Conservation (phyloP, 2,797 vertebrate species). For the Gastrophryne carolinensis region DNA sequence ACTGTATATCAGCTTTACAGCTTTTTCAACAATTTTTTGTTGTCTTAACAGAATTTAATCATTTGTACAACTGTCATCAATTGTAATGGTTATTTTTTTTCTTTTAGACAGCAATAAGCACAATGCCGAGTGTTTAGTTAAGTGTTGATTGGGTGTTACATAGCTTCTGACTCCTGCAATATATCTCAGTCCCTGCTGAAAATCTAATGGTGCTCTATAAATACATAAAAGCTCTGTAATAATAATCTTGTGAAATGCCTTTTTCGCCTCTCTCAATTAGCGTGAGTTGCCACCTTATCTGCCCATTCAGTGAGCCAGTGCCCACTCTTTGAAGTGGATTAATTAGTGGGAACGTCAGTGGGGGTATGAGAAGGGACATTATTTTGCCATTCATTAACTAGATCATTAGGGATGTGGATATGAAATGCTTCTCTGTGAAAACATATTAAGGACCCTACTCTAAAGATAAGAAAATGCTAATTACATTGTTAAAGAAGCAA, state of each 20-base stretch:
- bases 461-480: conserved; percentile 48
- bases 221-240: not conserved
- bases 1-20: not conserved
- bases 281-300: conserved; percentile 1
- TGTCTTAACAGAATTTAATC: not conserved
- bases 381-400: conserved; percentile 39
- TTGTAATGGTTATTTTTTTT: not conserved
- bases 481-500: conserved; percentile 45
- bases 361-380: conserved; percentile 16
- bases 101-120: conserved; percentile 3
- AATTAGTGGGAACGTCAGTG: conserved; percentile 36
- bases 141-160: conserved; percentile 33
- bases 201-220: not conserved
- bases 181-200: not conserved
- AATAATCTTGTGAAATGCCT: not conserved
- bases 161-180: not conserved
- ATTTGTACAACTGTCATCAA: not conserved
- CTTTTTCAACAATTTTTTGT: not conserved
- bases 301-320: not conserved
- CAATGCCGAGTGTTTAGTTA: not conserved
- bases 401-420: conserved; percentile 37
- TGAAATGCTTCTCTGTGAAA: conserved; percentile 37
- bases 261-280: conserved; percentile 1
- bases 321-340: conserved; percentile 21
- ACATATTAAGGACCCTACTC: conserved; percentile 45